These are phyloP conservation scores for Aeoliscus strigatus DNA, from an alignment of 2,797 vertebrate species.

Conservation along the genomic window DNA sequence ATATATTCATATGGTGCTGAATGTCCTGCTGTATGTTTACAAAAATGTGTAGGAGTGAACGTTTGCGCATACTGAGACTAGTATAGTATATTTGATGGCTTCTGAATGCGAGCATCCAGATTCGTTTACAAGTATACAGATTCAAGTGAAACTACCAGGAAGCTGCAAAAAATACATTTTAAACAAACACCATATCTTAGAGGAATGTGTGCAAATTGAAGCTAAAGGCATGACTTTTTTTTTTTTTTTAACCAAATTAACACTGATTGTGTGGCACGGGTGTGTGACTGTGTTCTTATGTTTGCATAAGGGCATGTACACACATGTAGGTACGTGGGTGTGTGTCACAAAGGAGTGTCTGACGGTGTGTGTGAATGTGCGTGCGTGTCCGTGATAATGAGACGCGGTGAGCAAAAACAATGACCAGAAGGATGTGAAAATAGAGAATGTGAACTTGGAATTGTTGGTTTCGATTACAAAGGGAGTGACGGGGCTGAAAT, in stretches of 20 bases:
- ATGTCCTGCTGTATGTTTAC: constrained; percentile 68
- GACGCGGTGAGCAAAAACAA: constrained; percentile 52
- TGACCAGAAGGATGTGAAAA: constrained; percentile 60
- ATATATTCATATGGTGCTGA: constrained; percentile 65
- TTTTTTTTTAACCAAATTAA: constrained; percentile 1
- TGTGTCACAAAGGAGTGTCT: constrained; percentile 54
- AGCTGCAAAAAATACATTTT: constrained; percentile 45
- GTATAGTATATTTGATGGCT: constrained; percentile 25
- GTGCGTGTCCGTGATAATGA: constrained; percentile 30
- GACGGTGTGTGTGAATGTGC: constrained; percentile 11
- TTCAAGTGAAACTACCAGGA: constrained; percentile 36
- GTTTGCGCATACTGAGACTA: constrained; percentile 40
- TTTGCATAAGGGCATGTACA: constrained; percentile 12
- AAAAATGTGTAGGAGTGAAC: constrained; percentile 45
- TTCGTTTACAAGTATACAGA: constrained; percentile 70
- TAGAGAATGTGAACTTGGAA: constrained; percentile 57
- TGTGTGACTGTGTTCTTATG: constrained; percentile 26
- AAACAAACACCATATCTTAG: constrained; percentile 37
- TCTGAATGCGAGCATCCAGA: constrained; percentile 48
- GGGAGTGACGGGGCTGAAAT: constrained; percentile 13
- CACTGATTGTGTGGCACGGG: too few relatives aligned
- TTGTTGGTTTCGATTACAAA: constrained; percentile 32
- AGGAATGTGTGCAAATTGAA: constrained; percentile 23
- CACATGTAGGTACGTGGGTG: too few relatives aligned
- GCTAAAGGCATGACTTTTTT: constrained; percentile 47